Percentiles rank a stretch among this genome's conserved stretches.
Conservation (phyloP, 2,797 vertebrate species). For the Luscinia luscinia region DNA sequence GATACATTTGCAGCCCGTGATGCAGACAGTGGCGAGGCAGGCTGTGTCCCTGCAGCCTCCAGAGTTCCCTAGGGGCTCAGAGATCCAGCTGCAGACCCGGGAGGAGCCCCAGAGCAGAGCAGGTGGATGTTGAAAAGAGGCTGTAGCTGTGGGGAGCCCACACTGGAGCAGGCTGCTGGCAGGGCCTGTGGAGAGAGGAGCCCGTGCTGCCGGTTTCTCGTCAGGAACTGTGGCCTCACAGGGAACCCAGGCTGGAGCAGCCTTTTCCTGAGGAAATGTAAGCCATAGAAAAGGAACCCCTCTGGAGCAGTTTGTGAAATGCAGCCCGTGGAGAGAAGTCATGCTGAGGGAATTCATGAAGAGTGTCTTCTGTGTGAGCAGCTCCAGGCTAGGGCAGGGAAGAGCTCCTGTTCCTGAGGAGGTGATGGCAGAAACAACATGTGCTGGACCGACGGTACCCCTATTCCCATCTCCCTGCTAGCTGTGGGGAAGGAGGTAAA, state of each 20-base stretch:
- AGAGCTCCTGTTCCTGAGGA: neutral
- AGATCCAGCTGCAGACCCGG: neutral
- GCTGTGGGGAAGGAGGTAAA: neutral
- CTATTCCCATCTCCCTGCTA: neutral
- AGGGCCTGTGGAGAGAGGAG: neutral
- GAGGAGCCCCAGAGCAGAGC: neutral
- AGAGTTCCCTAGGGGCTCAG: neutral
- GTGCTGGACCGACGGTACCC: neutral
- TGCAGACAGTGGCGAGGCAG: neutral
- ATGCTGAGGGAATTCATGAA: neutral
- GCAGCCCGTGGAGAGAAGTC: neutral
- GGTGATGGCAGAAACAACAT: neutral
- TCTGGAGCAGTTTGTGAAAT: neutral
- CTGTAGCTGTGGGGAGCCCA: neutral
- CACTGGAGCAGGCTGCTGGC: neutral
- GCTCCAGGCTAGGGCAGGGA: neutral
- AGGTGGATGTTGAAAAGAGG: neutral
- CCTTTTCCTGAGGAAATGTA: neutral
- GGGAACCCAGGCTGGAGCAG: neutral
- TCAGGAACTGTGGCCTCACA: neutral
- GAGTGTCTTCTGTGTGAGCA: neutral
- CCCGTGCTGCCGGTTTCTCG: neutral
- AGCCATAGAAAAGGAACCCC: rapidly evolving
- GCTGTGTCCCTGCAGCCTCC: neutral
- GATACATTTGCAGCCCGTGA: neutral